These are phyloP conservation scores for Mythimna pallens DNA, from an alignment of 2,888 invertebrate genomes.

Conservation along the genomic window DNA sequence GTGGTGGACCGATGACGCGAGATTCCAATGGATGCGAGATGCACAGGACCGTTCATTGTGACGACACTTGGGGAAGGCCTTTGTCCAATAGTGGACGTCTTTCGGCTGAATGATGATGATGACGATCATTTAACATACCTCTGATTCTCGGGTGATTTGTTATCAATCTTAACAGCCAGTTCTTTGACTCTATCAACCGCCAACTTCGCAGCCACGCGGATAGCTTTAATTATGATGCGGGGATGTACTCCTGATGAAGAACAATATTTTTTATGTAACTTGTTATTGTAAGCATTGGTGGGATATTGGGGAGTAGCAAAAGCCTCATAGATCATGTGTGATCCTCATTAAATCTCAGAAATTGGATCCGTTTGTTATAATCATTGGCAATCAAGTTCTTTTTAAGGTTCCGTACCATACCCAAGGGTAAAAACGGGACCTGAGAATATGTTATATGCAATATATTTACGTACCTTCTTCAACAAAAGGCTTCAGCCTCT, in stretches of 20 bases:
- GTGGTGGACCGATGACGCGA: too few species aligned
- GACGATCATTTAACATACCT: conserved; percentile 76
- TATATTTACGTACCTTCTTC: conserved; percentile 93
- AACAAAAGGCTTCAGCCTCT: conserved; percentile 97
- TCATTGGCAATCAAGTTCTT: conserved; percentile 21
- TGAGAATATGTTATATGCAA: not conserved
- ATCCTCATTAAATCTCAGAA: conserved; percentile 53
- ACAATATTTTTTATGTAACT: not conserved
- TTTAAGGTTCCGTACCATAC: too few species aligned
- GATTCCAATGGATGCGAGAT: too few species aligned
- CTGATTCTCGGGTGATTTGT: conserved; percentile 91
- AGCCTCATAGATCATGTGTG: conserved; percentile 27
- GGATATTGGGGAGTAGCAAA: not conserved
- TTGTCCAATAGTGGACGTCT: too few species aligned
- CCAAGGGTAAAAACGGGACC: too few species aligned
- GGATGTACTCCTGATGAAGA: conserved; percentile 93
- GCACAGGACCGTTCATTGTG: too few species aligned
- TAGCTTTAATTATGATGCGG: conserved; percentile 96
- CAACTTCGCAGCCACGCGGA: conserved; percentile 95
- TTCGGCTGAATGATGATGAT: too few species aligned
- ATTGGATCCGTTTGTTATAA: conserved; percentile 71
- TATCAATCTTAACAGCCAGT: conserved; percentile 95
- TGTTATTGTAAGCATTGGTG: not conserved
- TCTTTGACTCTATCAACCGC: conserved; percentile 95
- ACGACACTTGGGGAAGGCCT: too few species aligned